Conservation (phyloP, 92 coral and sea anemone genomes). For the Actinostola sp. region DNA sequence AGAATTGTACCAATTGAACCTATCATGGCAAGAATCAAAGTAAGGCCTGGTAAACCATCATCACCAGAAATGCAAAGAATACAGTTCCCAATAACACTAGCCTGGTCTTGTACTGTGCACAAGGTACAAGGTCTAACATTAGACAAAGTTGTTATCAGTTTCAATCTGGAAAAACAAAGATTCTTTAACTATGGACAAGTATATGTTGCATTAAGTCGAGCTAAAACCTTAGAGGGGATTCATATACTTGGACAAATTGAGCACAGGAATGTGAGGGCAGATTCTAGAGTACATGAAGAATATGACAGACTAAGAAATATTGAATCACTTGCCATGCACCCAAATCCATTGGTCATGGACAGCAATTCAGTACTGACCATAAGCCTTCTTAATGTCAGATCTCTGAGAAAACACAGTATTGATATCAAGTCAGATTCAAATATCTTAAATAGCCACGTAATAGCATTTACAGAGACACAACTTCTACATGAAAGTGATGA, state of each 20-base stretch:
- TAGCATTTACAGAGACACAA: constrained; percentile 59
- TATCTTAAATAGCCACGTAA: constrained; percentile 30
- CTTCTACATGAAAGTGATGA: constrained; percentile 31
- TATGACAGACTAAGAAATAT: no score
- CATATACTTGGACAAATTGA: constrained; percentile 56
- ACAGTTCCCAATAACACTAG: no score
- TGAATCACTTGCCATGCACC: constrained; percentile 21
- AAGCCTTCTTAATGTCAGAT: constrained; percentile 35
- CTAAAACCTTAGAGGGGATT: constrained; percentile 53
- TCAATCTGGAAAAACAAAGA: constrained; percentile 49
- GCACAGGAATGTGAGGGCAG: constrained; percentile 38
- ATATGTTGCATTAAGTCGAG: constrained; percentile 72
- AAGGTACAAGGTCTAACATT: constrained; percentile 73
- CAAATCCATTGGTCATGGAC: neutral
- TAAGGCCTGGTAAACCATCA: constrained; percentile 64
- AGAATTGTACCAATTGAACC: constrained; percentile 67
- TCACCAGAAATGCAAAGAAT: constrained; percentile 72
- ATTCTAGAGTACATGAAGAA: no score
- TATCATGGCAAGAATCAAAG: constrained; percentile 52
- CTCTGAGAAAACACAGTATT: constrained; percentile 69
- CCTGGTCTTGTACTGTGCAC: constrained; percentile 53
- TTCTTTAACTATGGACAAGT: constrained; percentile 55
- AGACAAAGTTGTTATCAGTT: constrained; percentile 51
- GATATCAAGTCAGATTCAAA: constrained; percentile 39
- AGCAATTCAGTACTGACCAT: constrained; percentile 12